Conservation (phyloP, 2,888 invertebrate species). For the Drosophila hawaiiensis region DNA sequence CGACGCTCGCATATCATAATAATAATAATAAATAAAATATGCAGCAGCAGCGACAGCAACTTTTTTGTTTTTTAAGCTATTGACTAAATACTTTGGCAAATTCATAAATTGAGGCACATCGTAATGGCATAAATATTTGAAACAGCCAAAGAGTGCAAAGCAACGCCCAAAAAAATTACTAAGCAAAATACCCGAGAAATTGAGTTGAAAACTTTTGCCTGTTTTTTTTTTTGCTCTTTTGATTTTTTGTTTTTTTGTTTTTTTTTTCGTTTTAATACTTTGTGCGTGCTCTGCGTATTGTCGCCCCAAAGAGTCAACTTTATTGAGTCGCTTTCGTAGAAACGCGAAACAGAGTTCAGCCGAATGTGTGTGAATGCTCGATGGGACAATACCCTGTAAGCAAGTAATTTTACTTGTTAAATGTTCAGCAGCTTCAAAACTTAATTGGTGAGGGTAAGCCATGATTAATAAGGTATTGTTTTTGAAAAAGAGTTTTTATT, state of each 20-base stretch:
- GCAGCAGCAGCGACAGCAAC: constrained; percentile 43
- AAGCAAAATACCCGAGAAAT: constrained; percentile 60
- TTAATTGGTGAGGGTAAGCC: background rate
- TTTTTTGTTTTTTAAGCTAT: constrained; percentile 66
- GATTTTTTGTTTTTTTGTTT: background rate
- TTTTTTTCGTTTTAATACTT: background rate
- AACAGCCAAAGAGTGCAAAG: constrained; percentile 44
- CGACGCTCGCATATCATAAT: constrained; percentile 49
- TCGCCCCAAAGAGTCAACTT: constrained; percentile 33
- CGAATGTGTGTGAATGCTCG: background rate
- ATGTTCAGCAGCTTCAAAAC: background rate
- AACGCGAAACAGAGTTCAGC: constrained; percentile 36
- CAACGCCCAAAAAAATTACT: constrained; percentile 39
- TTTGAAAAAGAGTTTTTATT: background rate
- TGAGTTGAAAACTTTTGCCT: constrained; percentile 67
- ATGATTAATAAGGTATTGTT: background rate
- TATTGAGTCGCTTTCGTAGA: constrained; percentile 68
- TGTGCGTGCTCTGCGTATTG: constrained; percentile 29
- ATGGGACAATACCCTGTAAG: background rate
- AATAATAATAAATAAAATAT: constrained; percentile 68
- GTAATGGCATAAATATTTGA: constrained; percentile 75
- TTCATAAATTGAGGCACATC: constrained; percentile 76
- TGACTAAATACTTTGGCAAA: constrained; percentile 79
- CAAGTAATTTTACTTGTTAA: background rate
- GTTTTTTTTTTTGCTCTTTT: constrained; percentile 1